Conservation (phyloP, 2,888 invertebrate genomes). For the Poecilus cupreus region DNA sequence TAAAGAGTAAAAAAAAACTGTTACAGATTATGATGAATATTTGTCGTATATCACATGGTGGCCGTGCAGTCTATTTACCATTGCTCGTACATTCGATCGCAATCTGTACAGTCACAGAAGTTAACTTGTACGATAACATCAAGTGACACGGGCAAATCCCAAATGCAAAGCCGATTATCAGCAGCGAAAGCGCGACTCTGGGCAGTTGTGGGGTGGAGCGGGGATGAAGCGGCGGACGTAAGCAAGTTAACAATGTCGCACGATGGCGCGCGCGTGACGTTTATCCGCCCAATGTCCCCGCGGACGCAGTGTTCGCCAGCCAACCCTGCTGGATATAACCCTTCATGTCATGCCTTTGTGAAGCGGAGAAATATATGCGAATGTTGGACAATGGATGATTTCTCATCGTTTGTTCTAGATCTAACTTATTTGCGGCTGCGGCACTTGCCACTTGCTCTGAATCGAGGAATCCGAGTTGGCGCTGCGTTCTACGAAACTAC, state of each 20-base stretch:
- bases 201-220: not conserved
- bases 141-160: constrained; percentile 57
- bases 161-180: constrained; percentile 59
- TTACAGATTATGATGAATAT: not conserved
- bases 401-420: constrained; percentile 9
- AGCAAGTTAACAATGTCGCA: constrained; percentile 49
- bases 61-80: constrained; percentile 11
- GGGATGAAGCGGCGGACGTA: not conserved
- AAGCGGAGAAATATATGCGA: constrained; percentile 11
- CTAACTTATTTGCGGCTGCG: too few species aligned
- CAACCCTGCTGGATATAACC: constrained; percentile 2
- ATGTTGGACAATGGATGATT: constrained; percentile 20
- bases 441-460: too few species aligned
- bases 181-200: not conserved
- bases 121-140: constrained; percentile 54
- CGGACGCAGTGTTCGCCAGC: constrained; percentile 9
- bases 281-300: constrained; percentile 33
- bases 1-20: not conserved
- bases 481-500: too few species aligned
- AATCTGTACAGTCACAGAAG: constrained; percentile 47
- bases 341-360: constrained; percentile 31
- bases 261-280: constrained; percentile 38
- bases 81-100: constrained; percentile 19
- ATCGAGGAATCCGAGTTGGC: too few species aligned
- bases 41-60: not conserved